A percentile compares a stretch with the other conserved stretches of the same genome.
These are phyloP conservation scores for Eclectus roratus DNA, from an alignment of 2,113 vertebrate genomes.

Conservation along the genomic window DNA sequence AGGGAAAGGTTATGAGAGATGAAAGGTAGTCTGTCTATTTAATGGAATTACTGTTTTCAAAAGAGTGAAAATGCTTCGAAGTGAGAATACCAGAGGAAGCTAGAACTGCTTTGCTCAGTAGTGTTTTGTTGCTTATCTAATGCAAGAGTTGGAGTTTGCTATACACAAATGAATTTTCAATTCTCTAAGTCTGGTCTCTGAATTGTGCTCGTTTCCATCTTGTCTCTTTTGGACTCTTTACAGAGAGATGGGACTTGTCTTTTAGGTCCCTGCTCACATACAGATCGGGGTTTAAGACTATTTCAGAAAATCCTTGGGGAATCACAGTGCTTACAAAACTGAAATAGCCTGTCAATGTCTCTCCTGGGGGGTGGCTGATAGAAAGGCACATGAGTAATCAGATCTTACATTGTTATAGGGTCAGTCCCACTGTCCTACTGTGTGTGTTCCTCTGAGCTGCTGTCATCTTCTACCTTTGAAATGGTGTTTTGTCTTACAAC, in stretches of 20 bases:
- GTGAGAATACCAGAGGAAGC: neutral
- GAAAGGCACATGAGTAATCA: neutral
- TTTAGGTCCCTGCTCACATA: neutral
- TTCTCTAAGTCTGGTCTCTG: neutral
- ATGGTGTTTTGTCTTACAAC: neutral
- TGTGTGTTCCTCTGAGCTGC: neutral
- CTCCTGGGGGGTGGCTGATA: neutral
- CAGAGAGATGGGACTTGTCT: neutral
- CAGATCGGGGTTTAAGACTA: neutral
- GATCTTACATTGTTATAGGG: rapidly evolving
- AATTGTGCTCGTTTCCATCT: neutral
- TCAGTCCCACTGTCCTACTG: neutral
- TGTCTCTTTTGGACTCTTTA: neutral
- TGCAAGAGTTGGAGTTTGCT: neutral
- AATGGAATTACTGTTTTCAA: neutral
- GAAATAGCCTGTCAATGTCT: neutral
- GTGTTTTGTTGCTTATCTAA: rapidly evolving
- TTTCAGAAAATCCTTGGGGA: neutral
- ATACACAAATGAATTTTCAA: rapidly evolving
- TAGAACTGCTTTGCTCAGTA: neutral
- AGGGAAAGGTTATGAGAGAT: neutral
- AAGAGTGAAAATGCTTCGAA: neutral
- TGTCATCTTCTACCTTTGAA: rapidly evolving
- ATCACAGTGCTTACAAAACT: neutral
- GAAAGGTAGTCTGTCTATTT: neutral